Percentiles rank a stretch among this genome's conserved stretches.
Evolutionary conservation across 2,888 invertebrate genomes (phyloP).

Genomic region (Heliconius ethilla): DNA sequence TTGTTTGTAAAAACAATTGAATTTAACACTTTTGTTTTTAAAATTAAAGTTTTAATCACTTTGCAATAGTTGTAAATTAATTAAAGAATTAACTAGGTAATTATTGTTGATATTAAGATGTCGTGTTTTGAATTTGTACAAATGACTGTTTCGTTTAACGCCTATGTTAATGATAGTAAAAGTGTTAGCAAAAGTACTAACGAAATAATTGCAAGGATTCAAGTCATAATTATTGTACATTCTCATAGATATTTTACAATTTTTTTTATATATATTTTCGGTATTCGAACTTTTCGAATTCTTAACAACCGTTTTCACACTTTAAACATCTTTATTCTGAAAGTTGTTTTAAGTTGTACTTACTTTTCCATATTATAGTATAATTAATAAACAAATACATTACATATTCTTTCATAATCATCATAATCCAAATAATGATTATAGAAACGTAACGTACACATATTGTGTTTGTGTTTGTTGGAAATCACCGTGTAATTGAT

Average conservation of each 20-base stretch:
- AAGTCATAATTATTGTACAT: not conserved
- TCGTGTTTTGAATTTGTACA: not conserved
- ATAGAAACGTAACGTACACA: not conserved
- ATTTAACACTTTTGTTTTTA: not conserved
- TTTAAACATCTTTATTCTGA: constrained; percentile 8
- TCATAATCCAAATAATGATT: not conserved
- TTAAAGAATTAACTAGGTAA: not conserved
- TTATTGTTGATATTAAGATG: not conserved
- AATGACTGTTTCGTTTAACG: constrained; percentile 4
- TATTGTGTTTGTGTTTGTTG: constrained; percentile 36
- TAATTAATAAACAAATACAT: not conserved
- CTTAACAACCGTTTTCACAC: constrained; percentile 1
- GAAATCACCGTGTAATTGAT: constrained; percentile 54
- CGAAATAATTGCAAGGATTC: not conserved
- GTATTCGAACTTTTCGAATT: not conserved
- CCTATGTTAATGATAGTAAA: not conserved
- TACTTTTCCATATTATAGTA: not conserved
- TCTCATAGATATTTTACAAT: not conserved
- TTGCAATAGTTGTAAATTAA: not conserved
- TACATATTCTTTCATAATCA: not conserved
- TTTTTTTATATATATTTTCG: not conserved
- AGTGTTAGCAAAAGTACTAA: not conserved
- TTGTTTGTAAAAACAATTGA: not conserved
- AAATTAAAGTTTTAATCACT: not conserved
- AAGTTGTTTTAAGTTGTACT: constrained; percentile 9